Conservation (phyloP, 2,888 invertebrate genomes). For the Chymomyza fuscimana region DNA sequence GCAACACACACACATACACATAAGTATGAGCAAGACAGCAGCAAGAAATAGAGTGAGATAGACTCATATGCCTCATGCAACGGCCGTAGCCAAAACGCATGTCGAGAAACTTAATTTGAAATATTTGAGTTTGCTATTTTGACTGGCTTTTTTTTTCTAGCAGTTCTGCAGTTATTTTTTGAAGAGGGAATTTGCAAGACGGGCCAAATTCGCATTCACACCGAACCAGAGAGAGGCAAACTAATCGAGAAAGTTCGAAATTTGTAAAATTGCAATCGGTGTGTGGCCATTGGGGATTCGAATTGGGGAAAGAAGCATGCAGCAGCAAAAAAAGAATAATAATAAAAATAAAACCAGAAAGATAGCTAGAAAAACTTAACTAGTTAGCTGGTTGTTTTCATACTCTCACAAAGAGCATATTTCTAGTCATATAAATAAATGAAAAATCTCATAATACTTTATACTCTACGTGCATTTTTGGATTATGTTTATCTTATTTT, state of each 20-base stretch:
- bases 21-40: background rate
- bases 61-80: background rate
- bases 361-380: conserved; percentile 46
- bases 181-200: conserved; percentile 13
- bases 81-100: conserved; percentile 52
- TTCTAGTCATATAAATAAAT: no score
- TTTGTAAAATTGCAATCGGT: conserved; percentile 56
- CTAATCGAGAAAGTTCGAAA: conserved; percentile 74
- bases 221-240: conserved; percentile 35
- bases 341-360: background rate
- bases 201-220: conserved; percentile 40
- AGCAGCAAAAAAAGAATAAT: background rate
- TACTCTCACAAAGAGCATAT: background rate
- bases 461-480: no score
- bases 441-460: no score
- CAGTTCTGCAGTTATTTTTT: conserved; percentile 33
- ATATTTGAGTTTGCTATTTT: conserved; percentile 73
- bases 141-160: conserved; percentile 55
- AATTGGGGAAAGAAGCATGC: background rate
- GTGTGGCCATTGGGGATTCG: conserved; percentile 3
- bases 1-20: conserved; percentile 5
- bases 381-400: conserved; percentile 36
- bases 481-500: no score
- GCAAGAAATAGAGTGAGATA: background rate
- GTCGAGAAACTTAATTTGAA: conserved; percentile 73